Base-by-base conservation (phyloP, 1,140 invertebrate genomes). In the Zaprionus kolodkinae region DNA sequence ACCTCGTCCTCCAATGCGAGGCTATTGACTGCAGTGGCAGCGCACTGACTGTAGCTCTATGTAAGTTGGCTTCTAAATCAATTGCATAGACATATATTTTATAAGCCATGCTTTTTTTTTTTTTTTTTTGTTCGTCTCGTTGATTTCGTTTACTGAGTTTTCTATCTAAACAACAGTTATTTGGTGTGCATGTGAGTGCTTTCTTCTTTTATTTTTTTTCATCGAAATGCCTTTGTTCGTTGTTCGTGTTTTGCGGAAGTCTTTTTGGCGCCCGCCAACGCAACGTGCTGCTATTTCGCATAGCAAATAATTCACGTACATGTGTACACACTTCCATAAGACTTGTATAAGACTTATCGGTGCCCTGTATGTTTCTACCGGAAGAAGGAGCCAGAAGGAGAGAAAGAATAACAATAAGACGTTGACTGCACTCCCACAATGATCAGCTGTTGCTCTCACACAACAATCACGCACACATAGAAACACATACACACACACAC, bases 221-320 rank as follows among this genome's bases (percentile, higher is more conserved):
- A 30, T 36, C 69, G 35, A 65, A 50, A 50, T 72, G 38, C 62
- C 73, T 86, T 87, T 87, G 71, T 87, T 78, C 78, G 63, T 25
- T 36, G 50, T 38, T 62, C 68, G 45, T 68, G 59, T 68, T 54
- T 71, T 77, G 64, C 79, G 83, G 84, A 88, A 87, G 84, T 82
- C 71, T 79, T 88, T 62, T 83, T 68, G 78, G 65, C 82, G 72
- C 61, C 85, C 84, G 84, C 80, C 84, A 78, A 87, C 84, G 85
- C 84, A 87, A 88, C 84, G 77, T 84, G 80, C 80, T 68, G 67
- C 69, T 71, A 73, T 71, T 88, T 88, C 68, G 63, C 73, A 70
- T 64, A 66, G 27, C 17, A 43, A 57, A 57, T n/a, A 43, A 27
- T 52, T 12, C 11, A 52, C 45, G 30, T 12, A 43, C 36, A 66